Conservation (phyloP, 2,888 invertebrate species). For the Andrena flavipes region DNA sequence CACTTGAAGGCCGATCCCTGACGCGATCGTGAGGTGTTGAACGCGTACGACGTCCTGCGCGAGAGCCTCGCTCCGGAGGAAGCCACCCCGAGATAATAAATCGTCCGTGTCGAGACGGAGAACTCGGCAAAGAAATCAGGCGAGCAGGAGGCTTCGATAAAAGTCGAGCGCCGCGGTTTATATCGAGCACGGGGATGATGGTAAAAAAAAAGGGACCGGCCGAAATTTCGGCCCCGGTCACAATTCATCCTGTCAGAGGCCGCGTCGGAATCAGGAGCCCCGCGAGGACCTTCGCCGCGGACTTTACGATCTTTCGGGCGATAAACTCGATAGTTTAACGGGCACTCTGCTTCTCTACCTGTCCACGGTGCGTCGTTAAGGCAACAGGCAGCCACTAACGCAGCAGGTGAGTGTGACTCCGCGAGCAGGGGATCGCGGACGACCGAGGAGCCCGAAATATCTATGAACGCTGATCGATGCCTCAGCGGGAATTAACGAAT, state of each 20-base stretch:
- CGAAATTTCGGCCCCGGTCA: conserved; percentile 52
- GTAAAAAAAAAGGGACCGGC: conserved; percentile 5
- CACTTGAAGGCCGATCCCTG: conserved; percentile 16
- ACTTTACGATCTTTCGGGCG: conserved; percentile 76
- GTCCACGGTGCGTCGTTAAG: conserved; percentile 72
- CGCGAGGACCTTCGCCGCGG: conserved; percentile 53
- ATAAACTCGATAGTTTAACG: conserved; percentile 81
- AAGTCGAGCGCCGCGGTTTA: conserved; percentile 29
- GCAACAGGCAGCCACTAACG: conserved; percentile 57
- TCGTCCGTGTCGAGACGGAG: not conserved
- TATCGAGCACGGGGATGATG: conserved; percentile 12
- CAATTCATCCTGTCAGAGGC: conserved; percentile 59
- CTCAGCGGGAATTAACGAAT: conserved; percentile 6
- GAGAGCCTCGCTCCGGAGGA: not conserved
- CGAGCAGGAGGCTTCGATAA: conserved; percentile 29
- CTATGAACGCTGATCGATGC: conserved; percentile 45
- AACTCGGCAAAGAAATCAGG: not conserved
- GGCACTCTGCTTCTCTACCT: conserved; percentile 68
- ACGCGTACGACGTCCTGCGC: not conserved
- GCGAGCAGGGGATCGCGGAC: not conserved
- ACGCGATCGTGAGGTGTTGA: conserved; percentile 4
- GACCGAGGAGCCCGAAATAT: conserved; percentile 21
- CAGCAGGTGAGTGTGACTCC: conserved; percentile 54
- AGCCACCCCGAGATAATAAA: conserved; percentile 19
- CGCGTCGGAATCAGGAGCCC: conserved; percentile 50